Evolutionary conservation across 2,888 invertebrate genomes (phyloP), one percentile per base, ranked within the genome.

Genomic region (Beris morrisii): DNA sequence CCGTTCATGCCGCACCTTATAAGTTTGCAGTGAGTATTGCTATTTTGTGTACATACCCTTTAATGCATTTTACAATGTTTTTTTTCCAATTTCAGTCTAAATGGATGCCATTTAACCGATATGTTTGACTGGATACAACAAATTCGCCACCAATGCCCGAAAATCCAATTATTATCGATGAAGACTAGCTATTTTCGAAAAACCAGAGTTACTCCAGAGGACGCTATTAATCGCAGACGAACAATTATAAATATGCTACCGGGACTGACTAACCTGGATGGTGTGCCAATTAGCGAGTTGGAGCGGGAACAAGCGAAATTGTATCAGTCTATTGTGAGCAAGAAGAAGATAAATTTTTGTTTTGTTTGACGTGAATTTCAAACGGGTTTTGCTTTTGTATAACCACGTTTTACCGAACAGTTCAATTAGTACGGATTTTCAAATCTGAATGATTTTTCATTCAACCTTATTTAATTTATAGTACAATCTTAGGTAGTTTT

Each of bases 171-270:
- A 1, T 38, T 61, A 13, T 61, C 61, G 11, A 15, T 61, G 4
- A 31, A 50, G 3, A 2, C 15, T 9, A 50, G 50, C n/a, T 61
- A 46, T 43, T 61, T 61, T 12, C 22, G 30, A 15, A 28, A 32
- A 7, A 30, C 12, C 13, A 61, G 13, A 11, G 50, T 61, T 5
- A 15, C 61, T 22, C 6, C 15, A 38, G 50, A 50, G 3, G 61
- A 61, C 32, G 61, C 61, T 1, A 61, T 50, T 3, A 50, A 61
- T 38, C 50, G 61, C 5, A 12, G 61, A 15, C 50, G 61, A 22
- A 61, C 61, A 5, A 61, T 61, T 38, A 50, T 61, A 6, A 38
- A 4, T 6, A 52, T 61, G 38, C 31, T 61, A 32, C 61, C 61
- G 5, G 11, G n/a, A 13, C 32, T 61, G 6, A 15, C 5, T 12